These are phyloP conservation scores for Argyrosomus japonicus DNA, from an alignment of 2,113 vertebrate genomes.

Conservation along the genomic window DNA sequence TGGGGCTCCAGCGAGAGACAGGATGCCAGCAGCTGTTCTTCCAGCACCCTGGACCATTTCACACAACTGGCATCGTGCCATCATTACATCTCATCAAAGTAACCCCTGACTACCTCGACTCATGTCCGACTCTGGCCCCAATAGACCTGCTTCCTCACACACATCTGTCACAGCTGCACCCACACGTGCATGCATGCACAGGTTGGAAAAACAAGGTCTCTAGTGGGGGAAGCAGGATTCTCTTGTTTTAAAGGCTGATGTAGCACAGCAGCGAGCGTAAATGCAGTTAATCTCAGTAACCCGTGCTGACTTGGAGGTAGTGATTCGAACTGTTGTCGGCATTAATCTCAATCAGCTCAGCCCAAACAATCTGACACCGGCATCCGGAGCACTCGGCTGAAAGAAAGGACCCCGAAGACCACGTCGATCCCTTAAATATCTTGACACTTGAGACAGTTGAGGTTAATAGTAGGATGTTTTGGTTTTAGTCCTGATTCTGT, in stretches of 20 bases:
- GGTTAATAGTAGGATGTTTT: constrained; percentile 31
- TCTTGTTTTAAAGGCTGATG: constrained; percentile 66
- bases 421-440: constrained; percentile 29
- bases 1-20: constrained; percentile 65
- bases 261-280: constrained; percentile 64
- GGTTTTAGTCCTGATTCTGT: constrained; percentile 44
- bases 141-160: constrained; percentile 50
- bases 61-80: constrained; percentile 73
- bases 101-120: constrained; percentile 54
- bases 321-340: constrained; percentile 60
- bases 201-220: constrained; percentile 10
- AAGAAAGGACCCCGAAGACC: constrained; percentile 49
- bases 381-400: constrained; percentile 49
- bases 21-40: constrained; percentile 76
- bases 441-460: constrained; percentile 2
- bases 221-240: constrained; percentile 35
- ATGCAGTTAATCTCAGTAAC: constrained; percentile 74
- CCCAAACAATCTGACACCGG: constrained; percentile 51
- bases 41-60: constrained; percentile 65
- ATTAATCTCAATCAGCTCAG: constrained; percentile 73
- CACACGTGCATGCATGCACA: neutral
- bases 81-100: constrained; percentile 68
- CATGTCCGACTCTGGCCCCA: constrained; percentile 58
- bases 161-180: constrained; percentile 53
- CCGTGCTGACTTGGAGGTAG: constrained; percentile 56